Evolutionary conservation across 2,888 invertebrate genomes (phyloP).

Genomic region (Cantharis flavilabris): DNA sequence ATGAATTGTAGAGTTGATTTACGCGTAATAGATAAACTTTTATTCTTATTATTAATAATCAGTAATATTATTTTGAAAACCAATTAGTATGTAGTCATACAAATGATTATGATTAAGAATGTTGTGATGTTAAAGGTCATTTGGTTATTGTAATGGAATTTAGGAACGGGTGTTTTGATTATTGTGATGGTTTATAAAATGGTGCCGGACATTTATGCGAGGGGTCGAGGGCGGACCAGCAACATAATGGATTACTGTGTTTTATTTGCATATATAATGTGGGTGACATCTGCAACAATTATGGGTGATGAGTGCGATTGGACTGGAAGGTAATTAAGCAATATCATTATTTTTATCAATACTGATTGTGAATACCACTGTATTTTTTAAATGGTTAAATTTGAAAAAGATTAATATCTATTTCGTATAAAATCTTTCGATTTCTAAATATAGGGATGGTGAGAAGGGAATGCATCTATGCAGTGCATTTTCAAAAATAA

Average conservation of each 20-base stretch:
- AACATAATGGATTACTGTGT: slow-evolving; percentile 41
- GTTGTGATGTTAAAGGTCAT: neutral
- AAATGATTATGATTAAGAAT: neutral
- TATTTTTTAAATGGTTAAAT: neutral
- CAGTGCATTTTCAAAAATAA: too few species aligned
- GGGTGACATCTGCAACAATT: slow-evolving; percentile 57
- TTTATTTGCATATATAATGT: slow-evolving; percentile 42
- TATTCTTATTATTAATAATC: neutral
- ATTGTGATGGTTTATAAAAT: slow-evolving; percentile 28
- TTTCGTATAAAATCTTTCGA: neutral
- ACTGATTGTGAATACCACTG: slow-evolving; percentile 33
- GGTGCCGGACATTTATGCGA: slow-evolving; percentile 30
- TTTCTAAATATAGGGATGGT: neutral
- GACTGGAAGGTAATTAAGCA: slow-evolving; percentile 65
- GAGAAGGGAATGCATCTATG: neutral
- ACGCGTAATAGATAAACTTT: neutral
- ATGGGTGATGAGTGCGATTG: slow-evolving; percentile 73
- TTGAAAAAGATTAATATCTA: neutral
- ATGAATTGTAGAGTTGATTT: neutral
- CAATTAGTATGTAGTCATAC: neutral
- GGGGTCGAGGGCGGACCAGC: slow-evolving; percentile 28
- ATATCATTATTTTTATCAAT: neutral
- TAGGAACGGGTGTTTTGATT: slow-evolving; percentile 4
- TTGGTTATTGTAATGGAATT: slow-evolving; percentile 12
- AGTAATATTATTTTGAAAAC: neutral